Evolutionary conservation across 2,113 vertebrate species (phyloP), one percentile per base, ranked within the genome.

Genomic region (Sphyrna mokarran): DNA sequence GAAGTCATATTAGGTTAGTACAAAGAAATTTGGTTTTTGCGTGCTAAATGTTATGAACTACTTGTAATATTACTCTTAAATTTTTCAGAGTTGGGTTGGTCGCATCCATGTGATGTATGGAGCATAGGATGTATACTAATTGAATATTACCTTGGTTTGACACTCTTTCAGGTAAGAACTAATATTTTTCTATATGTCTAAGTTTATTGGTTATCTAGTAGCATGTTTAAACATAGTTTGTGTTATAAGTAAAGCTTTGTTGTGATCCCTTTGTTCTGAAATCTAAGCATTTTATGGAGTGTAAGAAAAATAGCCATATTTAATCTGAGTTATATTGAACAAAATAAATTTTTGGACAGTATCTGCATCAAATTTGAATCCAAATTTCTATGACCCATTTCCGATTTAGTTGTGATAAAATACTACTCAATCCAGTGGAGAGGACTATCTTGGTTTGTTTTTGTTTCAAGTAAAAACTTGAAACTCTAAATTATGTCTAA

Each of bases 121-220:
- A 99, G 99, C 95, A 97, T 99, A 95, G 99, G 98, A 94, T 99
- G 99, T 95, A 99, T 99, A 96, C 97, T 99, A 37, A 98, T 99
- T 26, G 99, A 99, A 96, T 99, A 99, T 96, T 99, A 99, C 96
- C 98, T 99, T 26, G 99, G 99, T 95, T 98, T 98, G 96, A 99
- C 99, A 0, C 98, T 99, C 48, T 99, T 99, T 97, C 99, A 99
- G 98, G 99, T 99, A 96, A 13, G 97, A 95, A 40, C 66, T 58
- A 40, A 20, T 7, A 37, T 91, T 63, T 93, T 5, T 37, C 33
- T 83, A 40, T 16, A 18, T 80, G 18, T 37, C 63, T 93, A 16
- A 37, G n/a, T 18, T 61, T 16, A 29, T 13, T 33, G 58, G 54
- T 63, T 90, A 16, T n/a, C 29, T 14, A 63, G 48, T 91, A n/a